These are phyloP conservation scores for Anastrepha ludens DNA, from an alignment of 1,140 invertebrate species.

Conservation along the genomic window DNA sequence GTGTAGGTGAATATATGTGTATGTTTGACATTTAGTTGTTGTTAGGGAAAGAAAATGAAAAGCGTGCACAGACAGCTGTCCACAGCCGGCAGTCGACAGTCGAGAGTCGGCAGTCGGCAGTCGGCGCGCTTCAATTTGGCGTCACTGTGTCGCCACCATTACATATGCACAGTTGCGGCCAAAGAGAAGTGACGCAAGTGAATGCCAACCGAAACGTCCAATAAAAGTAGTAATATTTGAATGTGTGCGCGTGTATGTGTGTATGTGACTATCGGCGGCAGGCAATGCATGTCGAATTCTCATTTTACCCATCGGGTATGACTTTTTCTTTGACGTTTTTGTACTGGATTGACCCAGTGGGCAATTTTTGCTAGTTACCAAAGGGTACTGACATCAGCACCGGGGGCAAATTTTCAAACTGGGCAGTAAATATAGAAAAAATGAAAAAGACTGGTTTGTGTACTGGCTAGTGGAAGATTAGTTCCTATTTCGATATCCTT, in stretches of 20 bases:
- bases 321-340: background rate
- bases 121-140: conserved; percentile 5
- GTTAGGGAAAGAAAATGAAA: background rate
- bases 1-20: background rate
- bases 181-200: background rate
- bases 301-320: background rate
- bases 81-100: background rate
- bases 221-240: background rate
- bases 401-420: too few species aligned
- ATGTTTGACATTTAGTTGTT: conserved; percentile 3
- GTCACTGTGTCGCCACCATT: conserved; percentile 15
- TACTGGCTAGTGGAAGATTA: too few species aligned
- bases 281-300: background rate
- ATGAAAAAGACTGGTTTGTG: too few species aligned
- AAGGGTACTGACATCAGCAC: too few species aligned
- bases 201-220: background rate
- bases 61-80: background rate
- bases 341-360: background rate
- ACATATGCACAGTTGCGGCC: background rate
- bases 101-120: background rate
- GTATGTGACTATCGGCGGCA: background rate
- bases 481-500: too few species aligned
- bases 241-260: background rate
- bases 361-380: background rate
- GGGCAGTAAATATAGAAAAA: too few species aligned